Evolutionary conservation across 2,113 vertebrate genomes (phyloP).

Genomic region (Probosciger aterrimus): DNA sequence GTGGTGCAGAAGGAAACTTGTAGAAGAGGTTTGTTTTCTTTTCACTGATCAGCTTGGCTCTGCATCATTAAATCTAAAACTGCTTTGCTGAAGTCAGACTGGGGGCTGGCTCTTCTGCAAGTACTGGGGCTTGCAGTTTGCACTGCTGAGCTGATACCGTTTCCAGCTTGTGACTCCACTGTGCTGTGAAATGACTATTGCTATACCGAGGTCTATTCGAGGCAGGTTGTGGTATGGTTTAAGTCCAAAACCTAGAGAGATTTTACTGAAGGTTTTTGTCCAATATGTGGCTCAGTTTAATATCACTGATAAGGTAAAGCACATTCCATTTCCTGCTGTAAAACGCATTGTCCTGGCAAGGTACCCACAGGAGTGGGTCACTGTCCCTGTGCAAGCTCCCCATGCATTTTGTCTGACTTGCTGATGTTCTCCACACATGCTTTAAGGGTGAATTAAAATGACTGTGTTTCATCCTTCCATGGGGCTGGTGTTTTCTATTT

Average conservation of each 20-base stretch:
- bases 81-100: background rate
- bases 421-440: slow-evolving; percentile 26
- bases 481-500: slow-evolving; percentile 28
- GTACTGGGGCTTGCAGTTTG: background rate
- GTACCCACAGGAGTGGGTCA: rapidly evolving
- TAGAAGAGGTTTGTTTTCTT: background rate
- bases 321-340: background rate
- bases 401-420: background rate
- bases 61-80: background rate
- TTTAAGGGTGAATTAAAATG: slow-evolving; percentile 21
- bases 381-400: background rate
- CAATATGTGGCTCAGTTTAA: background rate
- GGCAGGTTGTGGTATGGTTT: background rate
- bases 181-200: background rate
- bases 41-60: background rate
- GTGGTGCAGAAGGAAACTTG: rapidly evolving
- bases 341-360: rapidly evolving
- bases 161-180: background rate
- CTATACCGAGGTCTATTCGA: background rate
- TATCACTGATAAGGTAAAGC: background rate
- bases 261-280: background rate
- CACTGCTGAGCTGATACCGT: background rate
- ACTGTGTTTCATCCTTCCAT: background rate
- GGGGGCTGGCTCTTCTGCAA: background rate
- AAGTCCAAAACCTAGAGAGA: background rate